Evolutionary conservation across 1,140 invertebrate species (phyloP).

Genomic region (Orius insidiosus): DNA sequence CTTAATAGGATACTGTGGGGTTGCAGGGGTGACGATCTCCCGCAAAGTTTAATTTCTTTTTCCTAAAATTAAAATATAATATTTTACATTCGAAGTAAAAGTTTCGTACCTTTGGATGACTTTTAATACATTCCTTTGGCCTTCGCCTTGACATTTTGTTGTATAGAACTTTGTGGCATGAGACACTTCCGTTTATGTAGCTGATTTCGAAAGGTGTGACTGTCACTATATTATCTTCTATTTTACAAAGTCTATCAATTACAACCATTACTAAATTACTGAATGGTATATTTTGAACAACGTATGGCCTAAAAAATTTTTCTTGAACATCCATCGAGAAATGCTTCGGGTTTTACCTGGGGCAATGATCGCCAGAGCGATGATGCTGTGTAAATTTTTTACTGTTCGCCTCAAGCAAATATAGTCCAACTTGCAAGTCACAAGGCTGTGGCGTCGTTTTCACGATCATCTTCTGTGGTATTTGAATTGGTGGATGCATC

Average conservation of each 20-base stretch:
- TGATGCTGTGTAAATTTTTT: slow-evolving; percentile 6
- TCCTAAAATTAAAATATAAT: slow-evolving; percentile 10
- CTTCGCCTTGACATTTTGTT: slow-evolving; percentile 25
- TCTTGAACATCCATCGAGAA: neutral
- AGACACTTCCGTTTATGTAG: slow-evolving; percentile 20
- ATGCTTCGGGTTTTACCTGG: neutral
- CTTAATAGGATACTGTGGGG: too few relatives aligned
- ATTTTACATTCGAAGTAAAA: neutral
- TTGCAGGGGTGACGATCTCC: neutral
- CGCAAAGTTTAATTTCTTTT: slow-evolving; percentile 14
- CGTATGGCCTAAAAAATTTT: slow-evolving; percentile 45
- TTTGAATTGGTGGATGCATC: slow-evolving; percentile 30
- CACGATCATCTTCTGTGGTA: slow-evolving; percentile 37
- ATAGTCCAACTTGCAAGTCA: slow-evolving; percentile 46
- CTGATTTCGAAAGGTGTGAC: slow-evolving; percentile 23
- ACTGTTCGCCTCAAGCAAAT: slow-evolving; percentile 21
- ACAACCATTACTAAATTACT: slow-evolving; percentile 74
- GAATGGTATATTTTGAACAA: slow-evolving; percentile 58
- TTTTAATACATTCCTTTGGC: slow-evolving; percentile 25
- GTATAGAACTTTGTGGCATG: slow-evolving; percentile 22
- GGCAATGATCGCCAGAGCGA: neutral
- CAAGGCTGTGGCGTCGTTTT: slow-evolving; percentile 61
- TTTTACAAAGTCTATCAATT: slow-evolving; percentile 45
- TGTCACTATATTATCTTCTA: slow-evolving; percentile 25
- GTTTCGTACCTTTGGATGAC: slow-evolving; percentile 28